phyloP scores from a whole-genome alignment of 2,797 vertebrate species.

The Cichlasoma orientale region DNA sequence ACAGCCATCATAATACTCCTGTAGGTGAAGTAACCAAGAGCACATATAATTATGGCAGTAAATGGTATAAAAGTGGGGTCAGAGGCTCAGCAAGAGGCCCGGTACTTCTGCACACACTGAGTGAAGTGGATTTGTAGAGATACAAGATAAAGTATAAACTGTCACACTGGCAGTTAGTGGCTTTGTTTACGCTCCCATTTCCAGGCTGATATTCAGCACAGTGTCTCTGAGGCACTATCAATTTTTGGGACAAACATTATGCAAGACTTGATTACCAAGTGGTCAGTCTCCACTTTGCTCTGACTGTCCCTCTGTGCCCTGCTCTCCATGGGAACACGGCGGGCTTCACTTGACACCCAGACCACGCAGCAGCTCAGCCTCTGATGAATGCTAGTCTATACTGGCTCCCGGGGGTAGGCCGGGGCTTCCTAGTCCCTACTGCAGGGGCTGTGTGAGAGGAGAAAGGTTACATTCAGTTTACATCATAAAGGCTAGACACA shows the following conservation, averaged over 20 bases:
- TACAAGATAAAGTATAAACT: conserved; percentile 38
- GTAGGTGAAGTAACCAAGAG: conserved; percentile 53
- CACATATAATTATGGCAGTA: conserved; percentile 55
- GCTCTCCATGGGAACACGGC: conserved; percentile 50
- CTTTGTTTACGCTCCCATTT: conserved; percentile 30
- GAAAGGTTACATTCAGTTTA: conserved; percentile 82
- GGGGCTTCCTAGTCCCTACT: conserved; percentile 65
- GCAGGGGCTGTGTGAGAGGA: conserved; percentile 74
- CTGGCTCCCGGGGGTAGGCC: conserved; percentile 36
- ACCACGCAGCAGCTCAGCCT: conserved; percentile 72
- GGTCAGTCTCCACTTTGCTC: conserved; percentile 54
- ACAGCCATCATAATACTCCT: conserved; percentile 37
- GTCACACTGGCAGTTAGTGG: conserved; percentile 29
- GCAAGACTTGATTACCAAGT: conserved; percentile 75
- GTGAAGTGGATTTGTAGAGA: conserved; percentile 39
- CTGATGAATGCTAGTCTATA: conserved; percentile 75
- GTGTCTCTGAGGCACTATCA: conserved; percentile 51
- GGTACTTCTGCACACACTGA: conserved; percentile 29
- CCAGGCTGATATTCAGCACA: conserved; percentile 36
- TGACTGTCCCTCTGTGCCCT: conserved; percentile 73
- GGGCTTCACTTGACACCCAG: conserved; percentile 65
- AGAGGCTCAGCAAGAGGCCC: conserved; percentile 45
- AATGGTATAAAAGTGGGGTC: conserved; percentile 59
- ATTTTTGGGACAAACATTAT: conserved; percentile 51
- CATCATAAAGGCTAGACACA: conserved; percentile 73